A percentile compares a stretch with the other conserved stretches of the same genome.
Conservation (phyloP, 2,797 vertebrate genomes). For the Halcyon smyrnensis region DNA sequence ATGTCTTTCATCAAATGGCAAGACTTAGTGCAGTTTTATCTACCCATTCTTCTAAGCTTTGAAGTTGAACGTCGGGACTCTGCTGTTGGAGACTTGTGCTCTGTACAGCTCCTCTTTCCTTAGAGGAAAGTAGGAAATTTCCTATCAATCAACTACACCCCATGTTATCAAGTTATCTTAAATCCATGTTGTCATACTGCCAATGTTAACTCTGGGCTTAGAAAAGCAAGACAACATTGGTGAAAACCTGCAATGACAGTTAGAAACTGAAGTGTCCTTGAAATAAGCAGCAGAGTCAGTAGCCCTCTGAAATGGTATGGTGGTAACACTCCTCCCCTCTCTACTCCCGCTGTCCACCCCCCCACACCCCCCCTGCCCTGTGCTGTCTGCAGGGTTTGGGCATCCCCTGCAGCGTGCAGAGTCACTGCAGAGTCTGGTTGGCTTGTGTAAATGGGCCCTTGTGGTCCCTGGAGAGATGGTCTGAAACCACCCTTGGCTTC, state of each 20-base stretch:
- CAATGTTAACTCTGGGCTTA: neutral
- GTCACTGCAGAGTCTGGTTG: neutral
- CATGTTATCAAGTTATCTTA: neutral
- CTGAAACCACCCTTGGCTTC: neutral
- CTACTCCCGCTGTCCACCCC: too few species aligned
- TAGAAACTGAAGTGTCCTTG: neutral
- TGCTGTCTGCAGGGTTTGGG: neutral
- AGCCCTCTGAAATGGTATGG: fast-evolving
- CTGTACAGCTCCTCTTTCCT: neutral
- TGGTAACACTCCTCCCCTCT: neutral
- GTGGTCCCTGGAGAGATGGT: neutral
- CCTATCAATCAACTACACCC: neutral
- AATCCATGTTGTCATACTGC: neutral
- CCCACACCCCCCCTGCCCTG: fast-evolving
- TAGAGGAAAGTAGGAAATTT: neutral
- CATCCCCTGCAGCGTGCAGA: fast-evolving
- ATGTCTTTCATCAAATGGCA: neutral
- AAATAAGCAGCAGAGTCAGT: neutral
- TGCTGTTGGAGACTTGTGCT: fast-evolving
- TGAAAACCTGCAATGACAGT: neutral
- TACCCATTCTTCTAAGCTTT: neutral
- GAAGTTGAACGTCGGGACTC: neutral
- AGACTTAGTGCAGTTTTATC: neutral
- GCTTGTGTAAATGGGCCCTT: too few species aligned
- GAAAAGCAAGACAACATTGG: neutral